Evolutionary conservation across 2,888 invertebrate species (phyloP).

Genomic region (Archips crataeganus): DNA sequence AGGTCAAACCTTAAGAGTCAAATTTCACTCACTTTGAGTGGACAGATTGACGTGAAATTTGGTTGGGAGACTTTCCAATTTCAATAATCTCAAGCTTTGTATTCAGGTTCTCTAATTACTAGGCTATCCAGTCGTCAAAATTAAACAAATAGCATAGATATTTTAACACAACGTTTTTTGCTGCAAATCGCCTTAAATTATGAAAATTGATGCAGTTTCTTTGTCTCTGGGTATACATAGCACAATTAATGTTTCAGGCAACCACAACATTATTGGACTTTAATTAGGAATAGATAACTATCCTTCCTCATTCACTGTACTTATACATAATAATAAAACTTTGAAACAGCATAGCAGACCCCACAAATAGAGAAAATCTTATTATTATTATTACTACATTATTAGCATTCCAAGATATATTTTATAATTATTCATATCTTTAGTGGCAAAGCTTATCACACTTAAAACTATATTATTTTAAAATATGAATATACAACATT

Average conservation of each 20-base stretch:
- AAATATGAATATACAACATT: background rate
- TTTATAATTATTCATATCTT: background rate
- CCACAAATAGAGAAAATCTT: background rate
- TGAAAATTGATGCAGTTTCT: too few relatives aligned
- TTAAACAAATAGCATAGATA: too few relatives aligned
- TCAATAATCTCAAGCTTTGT: too few relatives aligned
- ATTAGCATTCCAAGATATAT: background rate
- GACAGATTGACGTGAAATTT: too few relatives aligned
- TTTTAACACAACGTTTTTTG: too few relatives aligned
- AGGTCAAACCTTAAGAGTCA: too few relatives aligned
- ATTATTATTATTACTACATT: background rate
- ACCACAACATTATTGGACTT: background rate
- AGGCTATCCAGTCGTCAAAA: too few relatives aligned
- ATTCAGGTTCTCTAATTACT: too few relatives aligned
- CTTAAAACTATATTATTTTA: constrained; percentile 16
- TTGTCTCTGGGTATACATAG: background rate
- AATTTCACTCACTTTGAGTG: too few relatives aligned
- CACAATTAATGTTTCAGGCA: background rate
- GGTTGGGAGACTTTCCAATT: too few relatives aligned
- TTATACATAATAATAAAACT: background rate
- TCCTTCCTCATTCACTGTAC: background rate
- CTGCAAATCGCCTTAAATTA: too few relatives aligned
- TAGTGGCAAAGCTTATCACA: constrained; percentile 29
- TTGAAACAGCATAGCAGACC: background rate
- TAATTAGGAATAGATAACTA: background rate